Base-by-base conservation (phyloP, 2,888 invertebrate species). In the Fragum sueziense region DNA sequence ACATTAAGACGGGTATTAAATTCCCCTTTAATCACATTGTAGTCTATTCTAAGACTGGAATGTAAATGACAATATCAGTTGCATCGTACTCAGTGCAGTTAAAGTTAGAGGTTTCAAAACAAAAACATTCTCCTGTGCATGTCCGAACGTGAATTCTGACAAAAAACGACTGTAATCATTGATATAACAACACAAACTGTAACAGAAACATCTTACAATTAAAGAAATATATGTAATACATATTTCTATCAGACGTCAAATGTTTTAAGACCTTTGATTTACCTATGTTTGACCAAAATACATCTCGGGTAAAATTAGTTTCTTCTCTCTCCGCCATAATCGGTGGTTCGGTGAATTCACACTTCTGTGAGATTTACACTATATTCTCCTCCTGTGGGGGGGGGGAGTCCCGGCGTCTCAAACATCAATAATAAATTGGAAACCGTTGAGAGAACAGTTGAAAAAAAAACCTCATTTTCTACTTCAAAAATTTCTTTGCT, bases 221-320 rank as follows among this genome's bases (percentile, higher is more conserved):
- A n/a, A n/a, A n/a, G n/a, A n/a, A n/a, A n/a, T n/a, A n/a, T n/a
- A n/a, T n/a, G n/a, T n/a, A n/a, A n/a, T n/a, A n/a, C n/a, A n/a
- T n/a, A n/a, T n/a, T n/a, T n/a, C n/a, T n/a, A n/a, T n/a, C n/a
- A n/a, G n/a, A n/a, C n/a, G n/a, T n/a, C n/a, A n/a, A n/a, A n/a
- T 34, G 1, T 67, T 11, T 20, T 22, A 9, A 37, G 11, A 34
- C 14, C n/a, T n/a, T n/a, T n/a, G n/a, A n/a, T 22, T 22, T 76
- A 76, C 76, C 76, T 69, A 72, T 31, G 57, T 72, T 72, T 29
- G 72, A 29, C 76, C 71, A 76, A 68, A 31, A 68, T 9, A 76
- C 76, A 27, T 76, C 59, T 31, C 68, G 54, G 37, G 20, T 76
- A 20, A 41, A 22, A 27, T 37, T 41, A 29, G 41, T 27, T 22